These are phyloP conservation scores for Folsomia candida DNA, from an alignment of 2,888 invertebrate species.

Conservation along the genomic window DNA sequence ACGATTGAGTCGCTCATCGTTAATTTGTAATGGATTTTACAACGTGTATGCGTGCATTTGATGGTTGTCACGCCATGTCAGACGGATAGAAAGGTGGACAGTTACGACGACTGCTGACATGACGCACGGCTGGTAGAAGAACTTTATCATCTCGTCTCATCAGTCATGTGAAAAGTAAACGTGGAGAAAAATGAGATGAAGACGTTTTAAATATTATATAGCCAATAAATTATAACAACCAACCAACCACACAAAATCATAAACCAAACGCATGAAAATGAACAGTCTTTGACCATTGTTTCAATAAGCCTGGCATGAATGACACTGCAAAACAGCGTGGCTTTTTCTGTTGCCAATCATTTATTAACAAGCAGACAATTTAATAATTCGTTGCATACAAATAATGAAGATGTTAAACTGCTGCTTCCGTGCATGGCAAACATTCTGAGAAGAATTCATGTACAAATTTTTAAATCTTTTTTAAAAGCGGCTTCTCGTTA, in stretches of 20 bases:
- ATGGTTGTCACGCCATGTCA: slow-evolving; percentile 1
- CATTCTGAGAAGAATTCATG: not conserved
- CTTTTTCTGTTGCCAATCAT: not conserved
- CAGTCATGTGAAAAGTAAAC: not conserved
- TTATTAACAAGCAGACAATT: not conserved
- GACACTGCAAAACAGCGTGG: not conserved
- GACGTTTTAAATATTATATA: not conserved
- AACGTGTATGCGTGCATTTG: not conserved
- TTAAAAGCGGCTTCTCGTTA: not conserved
- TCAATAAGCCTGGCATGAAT: not conserved
- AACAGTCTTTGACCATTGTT: not conserved
- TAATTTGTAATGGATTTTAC: not conserved
- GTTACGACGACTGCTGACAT: not conserved
- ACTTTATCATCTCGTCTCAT: not conserved
- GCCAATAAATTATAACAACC: not conserved
- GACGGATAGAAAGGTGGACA: not conserved
- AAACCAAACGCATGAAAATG: not conserved
- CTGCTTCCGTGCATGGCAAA: not conserved
- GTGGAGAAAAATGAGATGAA: not conserved
- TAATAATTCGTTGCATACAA: too few relatives aligned
- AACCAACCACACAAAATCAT: not conserved
- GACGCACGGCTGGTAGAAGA: not conserved
- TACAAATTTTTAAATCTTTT: not conserved
- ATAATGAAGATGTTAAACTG: too few relatives aligned
- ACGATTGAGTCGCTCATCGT: slow-evolving; percentile 5